These are phyloP conservation scores for Machaerirhynchus nigripectus DNA, from an alignment of 2,113 vertebrate species.

Conservation along the genomic window DNA sequence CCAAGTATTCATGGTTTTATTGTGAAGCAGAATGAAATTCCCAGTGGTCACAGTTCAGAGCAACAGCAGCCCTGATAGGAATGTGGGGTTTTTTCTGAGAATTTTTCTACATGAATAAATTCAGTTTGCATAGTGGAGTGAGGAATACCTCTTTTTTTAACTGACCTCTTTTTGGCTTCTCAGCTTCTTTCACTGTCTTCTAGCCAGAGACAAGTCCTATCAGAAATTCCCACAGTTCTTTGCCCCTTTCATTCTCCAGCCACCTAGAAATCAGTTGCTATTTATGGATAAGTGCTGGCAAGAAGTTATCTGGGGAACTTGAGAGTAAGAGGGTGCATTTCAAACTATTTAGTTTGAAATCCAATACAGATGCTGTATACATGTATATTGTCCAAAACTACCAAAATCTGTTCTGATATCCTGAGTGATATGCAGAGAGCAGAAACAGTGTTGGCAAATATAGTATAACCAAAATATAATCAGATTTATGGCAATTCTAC, in stretches of 20 bases:
- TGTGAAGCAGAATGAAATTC: not conserved
- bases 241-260: not conserved
- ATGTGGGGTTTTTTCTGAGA: not conserved
- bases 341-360: not conserved
- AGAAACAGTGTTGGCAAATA: not conserved
- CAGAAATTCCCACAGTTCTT: conserved; percentile 33
- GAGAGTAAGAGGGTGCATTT: not conserved
- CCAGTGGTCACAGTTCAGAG: not conserved
- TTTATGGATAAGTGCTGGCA: conserved; percentile 29
- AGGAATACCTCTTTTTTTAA: conserved; percentile 45
- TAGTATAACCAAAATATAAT: not conserved
- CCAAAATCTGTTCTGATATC: not conserved
- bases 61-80: not conserved
- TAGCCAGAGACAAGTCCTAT: conserved; percentile 22
- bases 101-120: conserved; percentile 29
- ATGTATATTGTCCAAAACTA: not conserved
- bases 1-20: not conserved
- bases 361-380: not conserved
- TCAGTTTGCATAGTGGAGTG: conserved; percentile 35
- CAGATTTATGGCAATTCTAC: not conserved
- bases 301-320: not conserved
- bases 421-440: not conserved
- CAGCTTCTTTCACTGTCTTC: conserved; percentile 39
- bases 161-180: conserved; percentile 60
- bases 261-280: conserved; percentile 43